These are phyloP conservation scores for Hemicentrotus pulcherrimus DNA, from an alignment of 35 echinoderm and acorn worm genomes.

Conservation along the genomic window DNA sequence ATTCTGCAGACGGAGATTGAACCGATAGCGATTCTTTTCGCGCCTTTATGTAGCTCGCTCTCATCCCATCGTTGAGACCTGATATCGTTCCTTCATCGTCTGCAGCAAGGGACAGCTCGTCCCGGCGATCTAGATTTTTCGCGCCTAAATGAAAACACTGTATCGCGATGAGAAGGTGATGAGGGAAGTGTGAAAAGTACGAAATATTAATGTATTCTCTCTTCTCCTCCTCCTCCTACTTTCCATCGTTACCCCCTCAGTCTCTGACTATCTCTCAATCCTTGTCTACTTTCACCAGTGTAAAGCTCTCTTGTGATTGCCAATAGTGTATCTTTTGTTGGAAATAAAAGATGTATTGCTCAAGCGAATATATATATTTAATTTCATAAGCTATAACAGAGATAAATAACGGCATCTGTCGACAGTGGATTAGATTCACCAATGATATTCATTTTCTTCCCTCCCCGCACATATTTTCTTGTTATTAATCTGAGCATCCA, in stretches of 20 bases:
- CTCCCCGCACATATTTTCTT: background rate
- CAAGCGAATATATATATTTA: no score
- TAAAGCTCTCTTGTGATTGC: no score
- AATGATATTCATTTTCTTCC: background rate
- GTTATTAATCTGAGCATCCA: background rate
- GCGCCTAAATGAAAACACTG: constrained; percentile 7
- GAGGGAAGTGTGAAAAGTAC: background rate
- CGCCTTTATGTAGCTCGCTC: background rate
- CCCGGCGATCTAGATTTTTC: background rate
- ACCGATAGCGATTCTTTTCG: background rate
- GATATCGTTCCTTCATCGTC: background rate
- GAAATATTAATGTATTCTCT: background rate
- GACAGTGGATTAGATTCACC: background rate
- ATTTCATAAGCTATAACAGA: no score
- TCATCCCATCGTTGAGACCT: background rate
- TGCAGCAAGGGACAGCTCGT: background rate
- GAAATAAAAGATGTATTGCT: no score
- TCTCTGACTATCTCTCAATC: background rate
- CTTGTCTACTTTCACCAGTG: no score
- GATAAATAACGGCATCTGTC: background rate
- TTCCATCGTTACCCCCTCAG: background rate
- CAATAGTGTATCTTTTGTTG: no score
- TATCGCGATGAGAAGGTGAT: background rate
- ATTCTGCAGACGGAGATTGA: background rate
- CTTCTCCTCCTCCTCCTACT: background rate